Conservation (phyloP, 1,140 invertebrate genomes). For the Lordiphosa collinella region DNA sequence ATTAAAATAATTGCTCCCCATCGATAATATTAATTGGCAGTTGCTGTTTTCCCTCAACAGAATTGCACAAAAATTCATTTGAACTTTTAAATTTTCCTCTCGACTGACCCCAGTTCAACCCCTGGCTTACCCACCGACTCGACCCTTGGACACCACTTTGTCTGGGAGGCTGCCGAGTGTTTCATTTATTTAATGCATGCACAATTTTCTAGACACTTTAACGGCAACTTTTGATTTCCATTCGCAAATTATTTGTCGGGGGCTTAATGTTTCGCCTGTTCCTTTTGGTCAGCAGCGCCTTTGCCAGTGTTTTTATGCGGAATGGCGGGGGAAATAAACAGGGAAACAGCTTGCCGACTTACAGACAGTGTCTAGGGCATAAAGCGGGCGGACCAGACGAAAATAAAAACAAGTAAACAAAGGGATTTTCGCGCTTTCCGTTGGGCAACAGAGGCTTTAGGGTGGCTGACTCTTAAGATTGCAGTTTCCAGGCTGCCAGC, state of each 20-base stretch:
- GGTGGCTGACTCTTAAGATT: slow-evolving; percentile 46
- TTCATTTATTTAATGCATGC: slow-evolving; percentile 78
- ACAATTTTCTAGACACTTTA: slow-evolving; percentile 78
- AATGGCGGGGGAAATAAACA: slow-evolving; percentile 22
- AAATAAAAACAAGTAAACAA: slow-evolving; percentile 75
- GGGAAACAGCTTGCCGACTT: slow-evolving; percentile 52
- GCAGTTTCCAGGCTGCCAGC: slow-evolving; percentile 66
- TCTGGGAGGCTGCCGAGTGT: slow-evolving; percentile 38
- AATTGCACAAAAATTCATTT: slow-evolving; percentile 16
- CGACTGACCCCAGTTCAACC: slow-evolving; percentile 2
- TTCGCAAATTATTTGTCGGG: slow-evolving; percentile 26
- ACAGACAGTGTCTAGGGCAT: slow-evolving; percentile 45
- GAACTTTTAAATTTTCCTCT: slow-evolving; percentile 49
- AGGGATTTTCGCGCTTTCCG: slow-evolving; percentile 66
- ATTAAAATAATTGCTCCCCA: neutral
- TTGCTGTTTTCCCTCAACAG: neutral
- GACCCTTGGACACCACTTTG: slow-evolving; percentile 56
- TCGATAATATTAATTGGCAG: slow-evolving; percentile 3
- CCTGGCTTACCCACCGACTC: neutral
- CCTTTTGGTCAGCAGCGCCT: slow-evolving; percentile 23
- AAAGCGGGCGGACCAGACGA: slow-evolving; percentile 50
- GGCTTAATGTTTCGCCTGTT: slow-evolving; percentile 40
- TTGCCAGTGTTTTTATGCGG: slow-evolving; percentile 30
- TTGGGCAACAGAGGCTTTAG: slow-evolving; percentile 16
- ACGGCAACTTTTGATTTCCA: slow-evolving; percentile 69